These are phyloP conservation scores for Manis crassicaudata DNA, from an alignment of 2,797 vertebrate species.

Conservation along the genomic window DNA sequence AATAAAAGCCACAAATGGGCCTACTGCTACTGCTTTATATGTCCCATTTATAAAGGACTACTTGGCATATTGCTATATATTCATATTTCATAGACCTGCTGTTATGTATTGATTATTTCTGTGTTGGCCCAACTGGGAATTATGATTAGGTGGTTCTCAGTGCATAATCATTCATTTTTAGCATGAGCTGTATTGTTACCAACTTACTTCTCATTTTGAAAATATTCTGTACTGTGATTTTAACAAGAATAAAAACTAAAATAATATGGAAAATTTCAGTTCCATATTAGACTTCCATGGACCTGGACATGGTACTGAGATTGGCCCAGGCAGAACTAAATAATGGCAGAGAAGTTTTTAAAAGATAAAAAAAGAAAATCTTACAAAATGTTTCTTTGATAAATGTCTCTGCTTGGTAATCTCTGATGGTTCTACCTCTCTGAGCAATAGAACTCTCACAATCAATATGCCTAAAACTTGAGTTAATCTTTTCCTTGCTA, in stretches of 20 bases:
- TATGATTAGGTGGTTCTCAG: constrained; percentile 35
- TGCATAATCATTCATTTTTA: not conserved
- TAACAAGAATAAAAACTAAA: not conserved
- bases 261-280: not conserved
- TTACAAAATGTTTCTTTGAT: not conserved
- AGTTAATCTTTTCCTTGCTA: not conserved
- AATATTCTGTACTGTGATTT: not conserved
- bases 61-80: constrained; percentile 38
- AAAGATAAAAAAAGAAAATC: not conserved
- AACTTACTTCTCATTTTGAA: not conserved
- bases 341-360: not conserved
- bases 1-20: constrained; percentile 50
- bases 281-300: not conserved
- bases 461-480: not conserved
- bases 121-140: constrained; percentile 51
- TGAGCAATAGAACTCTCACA: not conserved
- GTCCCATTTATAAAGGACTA: constrained; percentile 21
- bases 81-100: constrained; percentile 43
- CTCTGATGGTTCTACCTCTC: not conserved
- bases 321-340: not conserved
- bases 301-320: not conserved
- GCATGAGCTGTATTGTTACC: not conserved
- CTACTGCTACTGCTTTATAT: constrained; percentile 49
- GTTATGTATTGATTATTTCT: constrained; percentile 54
- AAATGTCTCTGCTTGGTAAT: not conserved